Base-by-base conservation (phyloP, 2,113 vertebrate genomes). In the Phycodurus eques region DNA sequence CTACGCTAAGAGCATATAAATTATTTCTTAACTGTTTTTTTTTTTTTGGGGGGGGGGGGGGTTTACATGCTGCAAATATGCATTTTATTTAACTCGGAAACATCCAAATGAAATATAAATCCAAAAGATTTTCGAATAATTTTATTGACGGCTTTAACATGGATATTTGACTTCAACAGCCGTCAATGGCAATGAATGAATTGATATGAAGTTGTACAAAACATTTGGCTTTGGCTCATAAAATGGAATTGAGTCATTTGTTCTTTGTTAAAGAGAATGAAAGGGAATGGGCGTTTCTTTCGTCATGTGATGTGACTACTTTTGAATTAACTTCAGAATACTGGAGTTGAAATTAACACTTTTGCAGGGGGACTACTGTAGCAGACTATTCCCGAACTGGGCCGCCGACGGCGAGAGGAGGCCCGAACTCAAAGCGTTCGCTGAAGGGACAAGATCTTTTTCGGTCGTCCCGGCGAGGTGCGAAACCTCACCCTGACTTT, bases 401-500 rank as follows among this genome's bases (percentile, higher is more conserved):
- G 20, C 49, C 42, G 14, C 67, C 10, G 17, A 51, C 9, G 17
- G 8, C n/a, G 17, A 13, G 72, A 85, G 79, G 70, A 80, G 76
- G 64, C 44, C 77, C 67, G 42, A 13, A 73, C 51, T 68, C 68
- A 77, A 85, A 77, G 78, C 80, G 80, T 79, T 76, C 82, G 86
- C 85, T 85, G 82, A 82, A 86, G 83, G 81, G 83, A 87, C 83
- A 73, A 68, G 82, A 74, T 87, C 77, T 75, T 82, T 59, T 74
- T 73, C 79, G 76, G 3, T 88, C 84, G 68, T 87, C 83, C 80
- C 27, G 88, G 57, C 78, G 76, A 87, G 84, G 85, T 85, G 88
- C 69, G 83, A 88, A 88, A 88, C 82, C 88, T 89, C 88, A 83
- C 84, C 83, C 86, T 85, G 84, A 87, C 84, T 88, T 82, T 68